A percentile compares a stretch with the other conserved stretches of the same genome.
Conservation (phyloP, 2,113 vertebrate species). For the Lates calcarifer region DNA sequence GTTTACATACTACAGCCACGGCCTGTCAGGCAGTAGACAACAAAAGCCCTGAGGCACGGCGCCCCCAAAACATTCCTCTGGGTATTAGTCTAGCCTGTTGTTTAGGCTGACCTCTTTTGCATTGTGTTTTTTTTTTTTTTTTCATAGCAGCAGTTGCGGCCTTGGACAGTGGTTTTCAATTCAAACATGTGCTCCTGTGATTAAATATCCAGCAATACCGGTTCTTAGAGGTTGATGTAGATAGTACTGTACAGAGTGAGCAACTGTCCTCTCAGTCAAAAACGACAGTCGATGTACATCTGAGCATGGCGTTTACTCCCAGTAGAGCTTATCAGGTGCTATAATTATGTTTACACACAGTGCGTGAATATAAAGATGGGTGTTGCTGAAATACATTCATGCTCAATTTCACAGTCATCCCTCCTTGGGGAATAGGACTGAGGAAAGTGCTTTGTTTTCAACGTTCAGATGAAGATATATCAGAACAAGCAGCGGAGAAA, state of each 20-base stretch:
- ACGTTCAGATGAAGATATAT: not conserved
- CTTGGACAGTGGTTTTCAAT: not conserved
- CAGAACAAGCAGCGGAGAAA: not conserved
- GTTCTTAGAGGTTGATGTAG: not conserved
- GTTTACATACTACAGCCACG: not conserved
- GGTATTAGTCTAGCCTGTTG: constrained; percentile 61
- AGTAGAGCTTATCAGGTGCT: not conserved
- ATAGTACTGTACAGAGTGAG: not conserved
- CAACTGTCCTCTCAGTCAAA: not conserved
- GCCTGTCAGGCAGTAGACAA: constrained; percentile 29
- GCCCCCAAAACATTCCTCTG: constrained; percentile 60
- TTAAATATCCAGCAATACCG: not conserved
- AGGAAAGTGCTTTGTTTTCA: not conserved
- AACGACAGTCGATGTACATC: not conserved
- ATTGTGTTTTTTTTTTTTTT: not conserved
- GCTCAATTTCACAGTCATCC: not conserved
- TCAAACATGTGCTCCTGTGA: not conserved
- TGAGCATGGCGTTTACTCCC: not conserved
- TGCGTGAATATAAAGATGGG: not conserved
- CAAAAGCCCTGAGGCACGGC: constrained; percentile 13
- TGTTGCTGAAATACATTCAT: not conserved
- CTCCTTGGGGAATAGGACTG: not conserved
- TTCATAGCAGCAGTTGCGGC: not conserved
- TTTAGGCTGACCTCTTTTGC: constrained; percentile 38
- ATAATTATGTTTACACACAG: no score